Percentiles rank a stretch among this genome's conserved stretches.
Conservation (phyloP, 2,888 invertebrate genomes). For the Spatulosminthurus flaviceps region DNA sequence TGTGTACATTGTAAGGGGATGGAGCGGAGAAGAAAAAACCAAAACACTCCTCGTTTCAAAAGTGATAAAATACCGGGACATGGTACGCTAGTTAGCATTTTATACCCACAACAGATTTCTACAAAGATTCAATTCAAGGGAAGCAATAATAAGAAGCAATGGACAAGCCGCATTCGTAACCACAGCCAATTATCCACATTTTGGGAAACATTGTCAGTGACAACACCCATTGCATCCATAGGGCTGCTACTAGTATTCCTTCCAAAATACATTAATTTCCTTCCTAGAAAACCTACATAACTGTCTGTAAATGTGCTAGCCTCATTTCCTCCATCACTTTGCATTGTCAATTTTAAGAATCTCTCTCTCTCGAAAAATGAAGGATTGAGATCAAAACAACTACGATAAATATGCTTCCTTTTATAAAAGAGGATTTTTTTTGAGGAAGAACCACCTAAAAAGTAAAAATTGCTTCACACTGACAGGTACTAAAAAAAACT, state of each 20-base stretch:
- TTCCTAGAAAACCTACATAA: neutral
- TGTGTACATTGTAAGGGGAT: too few species aligned
- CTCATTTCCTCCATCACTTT: neutral
- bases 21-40: too few species aligned
- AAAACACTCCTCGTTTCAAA: too few species aligned
- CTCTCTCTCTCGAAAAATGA: neutral
- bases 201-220: neutral
- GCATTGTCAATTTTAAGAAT: neutral
- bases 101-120: too few species aligned
- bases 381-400: neutral
- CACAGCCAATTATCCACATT: neutral
- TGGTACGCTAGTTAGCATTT: too few species aligned
- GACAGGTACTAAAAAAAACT: neutral
- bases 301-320: neutral
- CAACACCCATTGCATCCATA: neutral
- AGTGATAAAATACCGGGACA: too few species aligned
- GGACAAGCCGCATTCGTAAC: neutral
- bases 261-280: neutral
- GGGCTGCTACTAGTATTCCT: neutral
- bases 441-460: neutral
- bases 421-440: neutral
- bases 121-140: too few species aligned
- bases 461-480: constrained; percentile 1
- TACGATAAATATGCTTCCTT: too few species aligned
- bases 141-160: neutral